A percentile compares a stretch with the other conserved stretches of the same genome.
Conservation (phyloP, 2,888 invertebrate genomes). For the Lithophane socia region DNA sequence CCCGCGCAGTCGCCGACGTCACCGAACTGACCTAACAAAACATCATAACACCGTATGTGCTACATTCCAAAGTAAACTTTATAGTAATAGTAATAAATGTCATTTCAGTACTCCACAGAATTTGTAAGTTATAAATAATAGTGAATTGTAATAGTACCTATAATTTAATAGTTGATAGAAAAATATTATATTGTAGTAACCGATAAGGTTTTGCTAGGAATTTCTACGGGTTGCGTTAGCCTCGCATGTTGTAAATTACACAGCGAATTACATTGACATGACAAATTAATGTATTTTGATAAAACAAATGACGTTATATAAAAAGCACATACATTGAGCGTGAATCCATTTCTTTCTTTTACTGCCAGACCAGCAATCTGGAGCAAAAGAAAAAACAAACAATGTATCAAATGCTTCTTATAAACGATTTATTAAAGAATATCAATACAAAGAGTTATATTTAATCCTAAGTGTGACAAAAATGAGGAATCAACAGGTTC, state of each 20-base stretch:
- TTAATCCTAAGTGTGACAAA: not conserved
- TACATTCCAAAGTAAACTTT: slow-evolving; percentile 69
- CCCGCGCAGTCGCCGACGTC: slow-evolving; percentile 78
- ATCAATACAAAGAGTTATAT: not conserved
- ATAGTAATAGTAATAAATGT: slow-evolving; percentile 41
- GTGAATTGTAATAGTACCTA: slow-evolving; percentile 60
- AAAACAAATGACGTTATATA: slow-evolving; percentile 16
- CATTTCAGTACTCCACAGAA: slow-evolving; percentile 14
- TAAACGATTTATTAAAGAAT: not conserved
- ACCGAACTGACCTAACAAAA: slow-evolving; percentile 61
- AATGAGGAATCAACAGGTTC: not conserved
- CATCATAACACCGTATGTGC: slow-evolving; percentile 62
- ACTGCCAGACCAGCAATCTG: slow-evolving; percentile 64
- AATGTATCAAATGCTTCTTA: slow-evolving; percentile 36
- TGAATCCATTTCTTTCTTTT: slow-evolving; percentile 61
- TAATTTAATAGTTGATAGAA: slow-evolving; percentile 81
- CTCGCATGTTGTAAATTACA: slow-evolving; percentile 69
- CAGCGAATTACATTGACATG: slow-evolving; percentile 48
- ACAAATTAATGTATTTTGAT: slow-evolving; percentile 38
- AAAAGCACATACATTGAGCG: slow-evolving; percentile 58
- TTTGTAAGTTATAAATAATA: slow-evolving; percentile 55
- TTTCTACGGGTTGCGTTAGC: slow-evolving; percentile 74
- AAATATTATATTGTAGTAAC: slow-evolving; percentile 78
- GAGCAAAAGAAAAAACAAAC: slow-evolving; percentile 59
- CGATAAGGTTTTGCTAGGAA: slow-evolving; percentile 76